Evolutionary conservation across 2,888 invertebrate species (phyloP).

Genomic region (Dastarcus helophoroides): DNA sequence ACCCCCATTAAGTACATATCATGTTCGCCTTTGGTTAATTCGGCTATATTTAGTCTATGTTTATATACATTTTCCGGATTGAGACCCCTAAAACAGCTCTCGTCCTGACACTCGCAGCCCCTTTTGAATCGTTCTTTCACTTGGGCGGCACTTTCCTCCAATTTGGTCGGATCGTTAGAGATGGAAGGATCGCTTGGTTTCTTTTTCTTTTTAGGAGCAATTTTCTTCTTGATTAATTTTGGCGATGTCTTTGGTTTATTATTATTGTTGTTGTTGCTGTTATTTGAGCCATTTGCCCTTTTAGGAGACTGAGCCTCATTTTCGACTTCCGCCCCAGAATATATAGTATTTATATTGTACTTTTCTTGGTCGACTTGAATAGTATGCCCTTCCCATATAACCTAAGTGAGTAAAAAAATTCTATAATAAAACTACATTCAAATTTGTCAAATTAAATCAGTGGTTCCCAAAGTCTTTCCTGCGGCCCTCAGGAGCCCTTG

Average conservation of each 20-base stretch:
- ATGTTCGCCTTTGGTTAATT: conserved; percentile 68
- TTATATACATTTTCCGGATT: conserved; percentile 65
- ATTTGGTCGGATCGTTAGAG: conserved; percentile 48
- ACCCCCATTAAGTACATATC: conserved; percentile 82
- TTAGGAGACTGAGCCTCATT: conserved; percentile 18
- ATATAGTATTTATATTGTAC: conserved; percentile 28
- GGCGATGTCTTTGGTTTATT: conserved; percentile 35
- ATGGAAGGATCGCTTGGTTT: conserved; percentile 34
- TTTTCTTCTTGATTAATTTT: conserved; percentile 32
- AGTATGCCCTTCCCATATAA: conserved; percentile 56
- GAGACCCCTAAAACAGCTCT: conserved; percentile 62
- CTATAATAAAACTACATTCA: conserved; percentile 3
- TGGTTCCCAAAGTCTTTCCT: no score
- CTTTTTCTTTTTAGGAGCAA: conserved; percentile 42
- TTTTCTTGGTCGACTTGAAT: conserved; percentile 46
- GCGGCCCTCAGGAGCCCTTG: no score
- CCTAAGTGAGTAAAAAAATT: conserved; percentile 40
- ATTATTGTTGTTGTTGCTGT: conserved; percentile 24
- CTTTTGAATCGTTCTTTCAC: conserved; percentile 56
- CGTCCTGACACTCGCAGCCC: conserved; percentile 68
- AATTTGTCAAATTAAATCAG: background rate
- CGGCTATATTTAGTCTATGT: conserved; percentile 66
- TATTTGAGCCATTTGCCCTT: conserved; percentile 16
- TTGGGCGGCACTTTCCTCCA: conserved; percentile 59
- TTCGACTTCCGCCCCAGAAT: conserved; percentile 19